A percentile compares a stretch with the other conserved stretches of the same genome.
phyloP scores from a whole-genome alignment of 2,797 vertebrate genomes.

The Merluccius polli region DNA sequence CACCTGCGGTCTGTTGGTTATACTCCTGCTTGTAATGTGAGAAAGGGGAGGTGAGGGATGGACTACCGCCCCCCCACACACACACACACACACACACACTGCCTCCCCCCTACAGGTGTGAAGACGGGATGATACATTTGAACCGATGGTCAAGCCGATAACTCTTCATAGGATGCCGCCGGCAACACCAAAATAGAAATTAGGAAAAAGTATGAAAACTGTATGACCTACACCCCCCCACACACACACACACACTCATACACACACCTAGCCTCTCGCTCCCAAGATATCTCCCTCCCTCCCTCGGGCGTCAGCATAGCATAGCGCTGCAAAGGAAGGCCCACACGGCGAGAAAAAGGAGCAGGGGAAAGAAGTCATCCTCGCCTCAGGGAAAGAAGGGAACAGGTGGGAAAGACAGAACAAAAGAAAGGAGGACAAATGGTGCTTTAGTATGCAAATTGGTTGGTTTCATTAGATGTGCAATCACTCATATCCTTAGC shows the following conservation, averaged over 20 bases:
- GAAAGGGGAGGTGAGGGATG: background rate
- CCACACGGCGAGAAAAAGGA: slow-evolving; percentile 9
- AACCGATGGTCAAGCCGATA: slow-evolving; percentile 48
- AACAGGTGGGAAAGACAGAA: background rate
- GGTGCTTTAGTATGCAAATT: slow-evolving; percentile 43
- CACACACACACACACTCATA: background rate
- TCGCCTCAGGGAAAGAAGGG: slow-evolving; percentile 15
- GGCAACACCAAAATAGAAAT: slow-evolving; percentile 41
- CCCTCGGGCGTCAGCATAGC: slow-evolving; percentile 28
- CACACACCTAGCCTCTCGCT: background rate
- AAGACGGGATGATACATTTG: slow-evolving; percentile 23
- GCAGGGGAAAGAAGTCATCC: background rate
- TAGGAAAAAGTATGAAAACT: slow-evolving; percentile 48
- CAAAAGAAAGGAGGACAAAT: background rate
- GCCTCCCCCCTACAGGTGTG: slow-evolving; percentile 10
- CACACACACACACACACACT: background rate
- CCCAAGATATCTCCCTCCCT: background rate
- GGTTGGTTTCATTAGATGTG: slow-evolving; percentile 40
- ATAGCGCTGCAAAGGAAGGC: slow-evolving; percentile 6
- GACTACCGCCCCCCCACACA: background rate
- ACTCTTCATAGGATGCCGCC: slow-evolving; percentile 28
- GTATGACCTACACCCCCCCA: slow-evolving; percentile 32
- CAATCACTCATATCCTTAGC: slow-evolving; percentile 53
- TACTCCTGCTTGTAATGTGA: background rate
- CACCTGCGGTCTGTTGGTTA: background rate